Conservation (phyloP, 2,113 vertebrate species). For the Aspidoscelis tigris region DNA sequence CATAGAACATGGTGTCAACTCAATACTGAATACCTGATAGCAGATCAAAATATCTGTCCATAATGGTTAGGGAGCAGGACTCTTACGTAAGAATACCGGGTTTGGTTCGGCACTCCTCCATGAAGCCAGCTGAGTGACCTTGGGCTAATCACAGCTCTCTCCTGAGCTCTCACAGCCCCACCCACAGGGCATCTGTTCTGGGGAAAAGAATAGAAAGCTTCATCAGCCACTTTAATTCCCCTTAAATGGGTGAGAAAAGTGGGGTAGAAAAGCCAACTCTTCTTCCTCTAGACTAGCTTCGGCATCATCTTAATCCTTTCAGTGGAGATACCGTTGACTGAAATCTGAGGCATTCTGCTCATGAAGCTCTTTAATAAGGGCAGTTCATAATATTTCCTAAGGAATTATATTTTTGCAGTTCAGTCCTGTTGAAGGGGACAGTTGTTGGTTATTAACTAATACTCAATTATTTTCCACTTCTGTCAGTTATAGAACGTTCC, state of each 20-base stretch:
- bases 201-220: too few relatives aligned
- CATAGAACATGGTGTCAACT: not conserved
- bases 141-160: too few relatives aligned
- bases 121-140: too few relatives aligned
- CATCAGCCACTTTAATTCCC: too few relatives aligned
- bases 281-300: too few relatives aligned
- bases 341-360: not conserved
- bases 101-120: too few relatives aligned
- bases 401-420: not conserved
- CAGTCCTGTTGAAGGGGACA: not conserved
- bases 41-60: not conserved
- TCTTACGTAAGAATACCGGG: too few relatives aligned
- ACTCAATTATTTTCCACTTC: constrained; percentile 3
- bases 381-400: not conserved
- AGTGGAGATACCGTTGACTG: not conserved
- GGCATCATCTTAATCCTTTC: not conserved
- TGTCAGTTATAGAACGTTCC: constrained; percentile 87
- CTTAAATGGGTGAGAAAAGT: too few relatives aligned
- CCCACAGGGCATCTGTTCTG: too few relatives aligned
- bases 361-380: not conserved
- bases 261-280: too few relatives aligned
- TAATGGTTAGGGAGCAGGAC: not conserved
- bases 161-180: too few relatives aligned
- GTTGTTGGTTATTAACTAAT: not conserved
- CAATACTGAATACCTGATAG: not conserved